Percentiles rank a stretch among this genome's conserved stretches.
phyloP scores from a whole-genome alignment of 1,140 invertebrate species.

The Tetraneura akinire region DNA sequence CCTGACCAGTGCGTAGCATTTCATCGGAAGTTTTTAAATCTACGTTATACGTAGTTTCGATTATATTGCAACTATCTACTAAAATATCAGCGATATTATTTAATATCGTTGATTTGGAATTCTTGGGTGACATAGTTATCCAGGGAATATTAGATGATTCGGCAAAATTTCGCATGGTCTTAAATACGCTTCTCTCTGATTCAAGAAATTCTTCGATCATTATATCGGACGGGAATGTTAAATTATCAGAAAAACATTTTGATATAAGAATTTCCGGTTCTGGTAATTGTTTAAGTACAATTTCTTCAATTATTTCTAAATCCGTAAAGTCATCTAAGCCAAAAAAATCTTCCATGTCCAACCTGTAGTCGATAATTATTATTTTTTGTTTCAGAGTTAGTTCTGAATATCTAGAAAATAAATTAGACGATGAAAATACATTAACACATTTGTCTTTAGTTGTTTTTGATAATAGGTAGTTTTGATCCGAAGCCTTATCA shows the following conservation, averaged over 20 bases:
- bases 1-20: neutral
- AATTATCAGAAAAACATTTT: neutral
- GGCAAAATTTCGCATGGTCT: neutral
- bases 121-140: neutral
- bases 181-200: neutral
- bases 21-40: neutral
- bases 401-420: neutral
- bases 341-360: neutral
- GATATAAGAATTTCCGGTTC: neutral
- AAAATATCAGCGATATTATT: neutral
- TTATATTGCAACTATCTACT: neutral
- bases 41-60: neutral
- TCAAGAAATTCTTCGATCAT: neutral
- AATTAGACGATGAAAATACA: neutral
- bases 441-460: neutral
- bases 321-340: neutral
- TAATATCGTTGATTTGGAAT: neutral
- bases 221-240: neutral
- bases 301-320: neutral
- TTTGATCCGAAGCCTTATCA: neutral
- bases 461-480: neutral
- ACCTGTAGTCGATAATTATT: neutral
- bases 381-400: slow-evolving; percentile 6
- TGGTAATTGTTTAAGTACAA: neutral
- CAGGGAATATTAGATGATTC: neutral